A percentile compares a stretch with the other conserved stretches of the same genome.
Evolutionary conservation across 2,888 invertebrate genomes (phyloP).

Genomic region (Leptopterna dolabrata): DNA sequence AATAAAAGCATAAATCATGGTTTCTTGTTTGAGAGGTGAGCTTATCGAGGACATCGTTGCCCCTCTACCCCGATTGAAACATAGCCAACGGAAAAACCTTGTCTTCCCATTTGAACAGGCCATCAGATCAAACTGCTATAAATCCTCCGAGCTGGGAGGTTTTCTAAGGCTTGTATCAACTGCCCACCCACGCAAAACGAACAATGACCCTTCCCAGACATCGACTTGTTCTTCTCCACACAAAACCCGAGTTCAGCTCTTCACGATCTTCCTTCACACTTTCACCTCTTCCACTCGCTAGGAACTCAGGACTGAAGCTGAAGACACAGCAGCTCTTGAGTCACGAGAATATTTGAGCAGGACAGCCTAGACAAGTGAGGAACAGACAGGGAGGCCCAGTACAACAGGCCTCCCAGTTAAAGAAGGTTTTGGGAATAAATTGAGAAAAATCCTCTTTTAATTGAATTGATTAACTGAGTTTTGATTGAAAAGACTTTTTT

Average conservation of each 20-base stretch:
- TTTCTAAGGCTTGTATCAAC: slow-evolving; percentile 48
- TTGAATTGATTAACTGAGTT: no score
- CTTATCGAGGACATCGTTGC: slow-evolving; percentile 26
- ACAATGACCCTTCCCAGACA: slow-evolving; percentile 39
- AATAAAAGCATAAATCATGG: slow-evolving; percentile 30
- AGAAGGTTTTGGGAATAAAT: no score
- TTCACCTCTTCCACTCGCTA: not conserved
- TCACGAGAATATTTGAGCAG: no score
- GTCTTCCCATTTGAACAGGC: slow-evolving; percentile 39
- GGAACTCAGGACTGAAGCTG: not conserved
- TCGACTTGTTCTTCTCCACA: slow-evolving; percentile 32
- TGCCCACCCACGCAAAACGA: slow-evolving; percentile 45
- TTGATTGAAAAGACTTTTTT: no score
- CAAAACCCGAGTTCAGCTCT: slow-evolving; percentile 31
- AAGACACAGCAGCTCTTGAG: not conserved
- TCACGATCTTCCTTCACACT: slow-evolving; percentile 38
- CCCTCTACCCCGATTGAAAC: slow-evolving; percentile 37
- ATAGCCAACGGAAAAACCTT: slow-evolving; percentile 45
- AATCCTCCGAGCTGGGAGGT: slow-evolving; percentile 22
- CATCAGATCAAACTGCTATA: slow-evolving; percentile 51
- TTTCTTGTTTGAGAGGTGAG: slow-evolving; percentile 18
- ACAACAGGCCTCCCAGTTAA: no score
- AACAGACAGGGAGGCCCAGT: no score
- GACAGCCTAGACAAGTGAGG: no score
- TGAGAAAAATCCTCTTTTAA: no score